Evolutionary conservation across 2,888 invertebrate species (phyloP).

Genomic region (Drosophila cracens): DNA sequence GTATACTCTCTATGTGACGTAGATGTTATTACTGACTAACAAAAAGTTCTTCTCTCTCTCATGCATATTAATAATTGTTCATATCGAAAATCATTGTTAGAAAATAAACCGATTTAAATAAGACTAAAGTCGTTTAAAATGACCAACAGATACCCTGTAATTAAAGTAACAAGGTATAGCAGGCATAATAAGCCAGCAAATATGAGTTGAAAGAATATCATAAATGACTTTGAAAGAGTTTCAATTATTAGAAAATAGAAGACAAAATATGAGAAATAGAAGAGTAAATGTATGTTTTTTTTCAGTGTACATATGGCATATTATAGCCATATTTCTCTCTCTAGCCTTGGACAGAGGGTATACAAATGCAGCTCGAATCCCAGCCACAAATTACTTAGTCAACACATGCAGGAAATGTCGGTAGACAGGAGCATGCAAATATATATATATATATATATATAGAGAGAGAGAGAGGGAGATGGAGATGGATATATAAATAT

Average conservation of each 20-base stretch:
- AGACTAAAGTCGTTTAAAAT: background rate
- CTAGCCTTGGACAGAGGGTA: background rate
- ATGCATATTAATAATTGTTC: background rate
- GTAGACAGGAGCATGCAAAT: constrained; percentile 28
- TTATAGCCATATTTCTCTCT: background rate
- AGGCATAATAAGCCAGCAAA: background rate
- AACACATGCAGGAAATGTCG: constrained; percentile 56
- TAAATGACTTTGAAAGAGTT: background rate
- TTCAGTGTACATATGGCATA: background rate
- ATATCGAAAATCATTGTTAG: background rate
- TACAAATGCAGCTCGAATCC: constrained; percentile 30
- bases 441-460: constrained; percentile 16
- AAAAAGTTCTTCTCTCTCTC: background rate
- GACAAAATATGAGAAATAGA: background rate
- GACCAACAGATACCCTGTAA: background rate
- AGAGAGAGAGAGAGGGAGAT: constrained; percentile 15
- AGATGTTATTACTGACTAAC: background rate
- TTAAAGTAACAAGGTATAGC: background rate
- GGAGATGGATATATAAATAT: constrained; percentile 32
- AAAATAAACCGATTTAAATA: background rate
- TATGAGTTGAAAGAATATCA: background rate
- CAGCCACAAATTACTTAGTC: constrained; percentile 53
- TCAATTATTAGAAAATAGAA: background rate
- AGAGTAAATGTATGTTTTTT: background rate
- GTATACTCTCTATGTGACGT: constrained; percentile 8